Evolutionary conservation across 2,888 invertebrate species (phyloP).

Genomic region (Eurois occulta): DNA sequence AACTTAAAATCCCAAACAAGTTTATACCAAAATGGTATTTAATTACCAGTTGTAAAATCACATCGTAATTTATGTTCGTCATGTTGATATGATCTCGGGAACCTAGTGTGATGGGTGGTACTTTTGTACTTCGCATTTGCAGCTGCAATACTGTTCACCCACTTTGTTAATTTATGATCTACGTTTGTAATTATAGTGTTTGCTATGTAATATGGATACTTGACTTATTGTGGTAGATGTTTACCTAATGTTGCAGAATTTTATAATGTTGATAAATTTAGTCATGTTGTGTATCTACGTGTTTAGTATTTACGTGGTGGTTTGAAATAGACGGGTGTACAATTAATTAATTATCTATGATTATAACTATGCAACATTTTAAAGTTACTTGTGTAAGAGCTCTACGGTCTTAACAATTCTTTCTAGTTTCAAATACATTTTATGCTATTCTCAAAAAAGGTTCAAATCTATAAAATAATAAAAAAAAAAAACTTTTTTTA

Average conservation of each 20-base stretch:
- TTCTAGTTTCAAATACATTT: not conserved
- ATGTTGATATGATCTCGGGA: conserved; percentile 61
- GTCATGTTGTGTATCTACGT: not conserved
- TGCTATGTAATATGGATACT: conserved; percentile 24
- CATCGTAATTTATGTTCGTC: conserved; percentile 58
- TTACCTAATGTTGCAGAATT: conserved; percentile 27
- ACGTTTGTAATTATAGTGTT: conserved; percentile 59
- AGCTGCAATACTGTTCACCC: conserved; percentile 57
- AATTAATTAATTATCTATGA: not conserved
- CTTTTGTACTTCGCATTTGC: conserved; percentile 57
- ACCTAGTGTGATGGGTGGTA: conserved; percentile 56
- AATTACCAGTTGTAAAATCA: conserved; percentile 61
- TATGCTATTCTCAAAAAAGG: too few species aligned
- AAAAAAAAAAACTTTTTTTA: too few species aligned
- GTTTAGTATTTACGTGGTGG: not conserved
- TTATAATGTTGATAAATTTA: not conserved
- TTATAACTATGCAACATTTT: not conserved
- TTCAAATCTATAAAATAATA: too few species aligned
- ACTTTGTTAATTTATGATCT: conserved; percentile 54
- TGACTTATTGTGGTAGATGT: conserved; percentile 37
- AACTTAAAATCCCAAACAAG: conserved; percentile 32
- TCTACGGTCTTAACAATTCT: not conserved
- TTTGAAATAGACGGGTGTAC: not conserved
- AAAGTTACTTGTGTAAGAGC: not conserved
- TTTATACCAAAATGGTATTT: conserved; percentile 55